Evolutionary conservation across 2,113 vertebrate genomes (phyloP).

Genomic region (Oreochromis niloticus): DNA sequence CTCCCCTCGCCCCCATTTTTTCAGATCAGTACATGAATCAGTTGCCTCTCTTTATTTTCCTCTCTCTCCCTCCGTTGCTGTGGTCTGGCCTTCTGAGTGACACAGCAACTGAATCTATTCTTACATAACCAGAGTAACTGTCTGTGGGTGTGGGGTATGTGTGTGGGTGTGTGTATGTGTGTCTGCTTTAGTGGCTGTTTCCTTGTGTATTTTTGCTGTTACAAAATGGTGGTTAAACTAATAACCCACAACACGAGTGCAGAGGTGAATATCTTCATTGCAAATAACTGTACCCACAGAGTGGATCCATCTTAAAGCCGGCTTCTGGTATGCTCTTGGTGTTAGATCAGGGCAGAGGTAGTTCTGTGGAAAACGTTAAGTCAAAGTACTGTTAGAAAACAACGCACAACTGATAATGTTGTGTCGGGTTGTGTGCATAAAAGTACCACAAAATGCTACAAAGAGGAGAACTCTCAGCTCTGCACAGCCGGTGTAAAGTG

Average conservation of each 20-base stretch:
- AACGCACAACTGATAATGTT: rapidly evolving
- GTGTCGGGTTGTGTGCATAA: not conserved
- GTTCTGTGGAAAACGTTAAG: not conserved
- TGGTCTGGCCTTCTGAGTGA: not conserved
- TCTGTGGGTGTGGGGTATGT: not conserved
- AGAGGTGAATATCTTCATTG: not conserved
- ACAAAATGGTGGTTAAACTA: not conserved
- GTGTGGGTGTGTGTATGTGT: not conserved
- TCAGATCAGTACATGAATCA: not conserved
- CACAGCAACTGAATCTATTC: slow-evolving; percentile 32
- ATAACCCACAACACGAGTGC: not conserved
- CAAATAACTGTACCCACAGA: not conserved
- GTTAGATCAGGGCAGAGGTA: not conserved
- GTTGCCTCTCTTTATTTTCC: not conserved
- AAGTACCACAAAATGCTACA: rapidly evolving
- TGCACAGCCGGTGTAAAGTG: not conserved
- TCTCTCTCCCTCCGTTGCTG: not conserved
- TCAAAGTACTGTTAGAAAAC: not conserved
- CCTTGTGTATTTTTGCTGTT: not conserved
- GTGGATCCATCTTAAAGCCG: not conserved
- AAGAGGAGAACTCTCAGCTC: not conserved
- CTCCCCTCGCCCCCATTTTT: not conserved
- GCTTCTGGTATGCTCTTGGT: not conserved
- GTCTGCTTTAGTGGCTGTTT: not conserved
- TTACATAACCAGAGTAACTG: slow-evolving; percentile 20